These are phyloP conservation scores for Oceanodroma tethys DNA, from an alignment of 2,113 vertebrate genomes.

Conservation along the genomic window DNA sequence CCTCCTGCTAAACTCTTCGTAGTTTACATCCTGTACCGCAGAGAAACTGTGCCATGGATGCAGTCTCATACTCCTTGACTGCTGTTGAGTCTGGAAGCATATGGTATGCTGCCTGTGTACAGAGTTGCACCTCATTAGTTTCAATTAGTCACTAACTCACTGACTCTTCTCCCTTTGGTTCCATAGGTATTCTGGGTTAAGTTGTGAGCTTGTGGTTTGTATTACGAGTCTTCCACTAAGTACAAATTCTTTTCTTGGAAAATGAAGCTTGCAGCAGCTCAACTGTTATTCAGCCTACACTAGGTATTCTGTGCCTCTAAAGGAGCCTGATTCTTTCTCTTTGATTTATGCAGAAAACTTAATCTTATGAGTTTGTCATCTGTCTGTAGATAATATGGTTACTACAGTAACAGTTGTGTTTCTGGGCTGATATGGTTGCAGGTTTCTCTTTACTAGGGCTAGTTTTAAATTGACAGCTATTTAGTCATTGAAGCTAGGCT, in stretches of 20 bases:
- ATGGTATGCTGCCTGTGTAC: not conserved
- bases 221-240: accelerated
- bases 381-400: not conserved
- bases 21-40: accelerated
- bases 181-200: not conserved
- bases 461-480: not conserved
- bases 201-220: not conserved
- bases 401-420: not conserved
- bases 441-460: not conserved
- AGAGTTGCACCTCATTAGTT: not conserved
- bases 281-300: not conserved
- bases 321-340: not conserved
- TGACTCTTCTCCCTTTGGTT: not conserved
- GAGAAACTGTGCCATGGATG: not conserved
- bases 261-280: not conserved
- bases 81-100: not conserved
- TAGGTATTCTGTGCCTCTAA: not conserved
- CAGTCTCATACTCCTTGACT: accelerated
- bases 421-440: not conserved
- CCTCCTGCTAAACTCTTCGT: not conserved
- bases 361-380: not conserved
- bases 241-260: not conserved
- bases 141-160: not conserved
- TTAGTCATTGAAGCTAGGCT: not conserved
- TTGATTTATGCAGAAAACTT: not conserved